Evolutionary conservation across 1,140 invertebrate genomes (phyloP), one percentile per base, ranked within the genome.

Genomic region (Coelopa frigida): DNA sequence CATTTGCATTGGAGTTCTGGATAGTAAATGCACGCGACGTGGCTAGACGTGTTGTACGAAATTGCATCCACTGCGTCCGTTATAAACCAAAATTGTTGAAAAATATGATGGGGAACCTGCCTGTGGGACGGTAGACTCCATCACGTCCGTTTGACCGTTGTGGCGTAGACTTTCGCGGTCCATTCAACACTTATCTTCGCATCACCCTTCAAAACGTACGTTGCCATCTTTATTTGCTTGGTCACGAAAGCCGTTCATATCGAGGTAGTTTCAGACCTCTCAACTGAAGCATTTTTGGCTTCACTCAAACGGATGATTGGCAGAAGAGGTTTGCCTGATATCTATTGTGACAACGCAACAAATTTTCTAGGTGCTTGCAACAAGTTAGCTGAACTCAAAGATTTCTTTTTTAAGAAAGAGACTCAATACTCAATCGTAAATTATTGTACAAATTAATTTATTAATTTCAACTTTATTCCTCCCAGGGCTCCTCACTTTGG

Each of bases 161-260:
- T 7, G 54, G 60, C 6, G 39, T 66, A 1, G 67, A 71, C 45
- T 70, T 66, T 39, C 57, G 55, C 5, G 69, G 68, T 24, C 67
- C 63, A 37, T n/a, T 67, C 2, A 22, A 52, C 49, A 52, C 58
- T 10, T 39, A 38, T 37, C 17, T 37, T 7, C 23, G 29, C 7
- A 20, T 37, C 2, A 27, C 23, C 45, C 2, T 46, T 53, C 49
- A 22, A 44, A 45, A 37, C 32, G 51, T 64, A 61, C 39, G 46
- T 69, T 10, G 44, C 39, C 15, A 6, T 70, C 7, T 66, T 65
- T 46, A 48, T 50, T 2, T 68, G 63, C 46, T 38, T 56, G 7
- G 31, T 44, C 0, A 57, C 57, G 6, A 49, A 54, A 24, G 61
- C 67, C 1, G 44, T 60, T 3, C 58, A 68, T 26, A 29, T 68